Base-by-base conservation (phyloP, 2,113 vertebrate genomes). In the Potamarius usumacintae region DNA sequence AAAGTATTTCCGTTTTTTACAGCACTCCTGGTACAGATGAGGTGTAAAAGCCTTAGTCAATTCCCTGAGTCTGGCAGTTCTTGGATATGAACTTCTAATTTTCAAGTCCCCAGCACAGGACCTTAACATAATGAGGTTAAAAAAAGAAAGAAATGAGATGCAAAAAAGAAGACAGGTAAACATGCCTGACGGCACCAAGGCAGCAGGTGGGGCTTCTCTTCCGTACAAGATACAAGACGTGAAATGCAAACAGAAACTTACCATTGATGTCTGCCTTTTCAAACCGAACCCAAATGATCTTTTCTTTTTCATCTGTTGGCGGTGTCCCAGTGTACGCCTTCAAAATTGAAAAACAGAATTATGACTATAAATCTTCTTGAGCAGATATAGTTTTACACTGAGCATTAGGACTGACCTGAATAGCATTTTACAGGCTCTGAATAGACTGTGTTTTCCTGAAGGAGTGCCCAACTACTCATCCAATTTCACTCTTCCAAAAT, bases 201-300 rank as follows among this genome's bases (percentile, higher is more conserved):
- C 78, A 18, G 53, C 27, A 12, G 30, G 57, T 22, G 79, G 57
- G 55, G 27, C 27, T 11, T 60, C 57, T 81, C 17, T 10, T 22
- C 27, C 42, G 55, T 42, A 42, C 57, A 12, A 60, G 55, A 30
- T 5, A 30, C 53, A 80, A 57, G 9, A 74, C 9, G 34, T 48
- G 20, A 10, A 55, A 82, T 14, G 22, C 62, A 84, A 63, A 34
- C 48, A 78, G 42, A 80, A 4, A 88, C 92, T 90, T 95, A 99
- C 98, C 98, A 88, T 99, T 99, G 89, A 99, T 93, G 93, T 99
- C 98, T 82, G 97, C 96, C 90, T 97, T 99, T 94, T 99, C 98
- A 96, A 99, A 99, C 92, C 97, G 96, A 94, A 99, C 97, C 98
- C 98, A 99, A 67, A 99, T 92, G 12, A 99, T 97, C 94, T 99